Conservation (phyloP, 2,888 invertebrate species). For the Calameuta idolon region DNA sequence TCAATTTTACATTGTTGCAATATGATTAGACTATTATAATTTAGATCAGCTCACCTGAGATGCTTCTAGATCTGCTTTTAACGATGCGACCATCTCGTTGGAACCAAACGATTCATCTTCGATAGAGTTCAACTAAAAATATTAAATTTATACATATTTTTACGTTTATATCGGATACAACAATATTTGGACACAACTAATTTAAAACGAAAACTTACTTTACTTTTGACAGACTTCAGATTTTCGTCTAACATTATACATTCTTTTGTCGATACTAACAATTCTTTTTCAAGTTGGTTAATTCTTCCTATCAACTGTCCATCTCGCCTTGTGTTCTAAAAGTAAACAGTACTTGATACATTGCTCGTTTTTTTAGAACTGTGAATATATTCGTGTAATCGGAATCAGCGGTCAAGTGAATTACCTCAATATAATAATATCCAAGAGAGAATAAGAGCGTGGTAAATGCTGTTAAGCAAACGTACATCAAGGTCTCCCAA, state of each 20-base stretch:
- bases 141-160: background rate
- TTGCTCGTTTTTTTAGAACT: background rate
- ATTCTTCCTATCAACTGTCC: conserved; percentile 77
- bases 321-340: conserved; percentile 76
- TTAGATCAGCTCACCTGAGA: conserved; percentile 55
- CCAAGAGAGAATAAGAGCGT: conserved; percentile 80
- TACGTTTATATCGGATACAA: background rate
- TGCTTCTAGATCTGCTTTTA: conserved; percentile 76
- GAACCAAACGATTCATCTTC: conserved; percentile 80
- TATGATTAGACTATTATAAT: conserved; percentile 2
- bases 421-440: conserved; percentile 80
- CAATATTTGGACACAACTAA: background rate
- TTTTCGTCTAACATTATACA: conserved; percentile 71
- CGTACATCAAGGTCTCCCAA: conserved; percentile 69
- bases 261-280: conserved; percentile 72
- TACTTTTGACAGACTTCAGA: conserved; percentile 58
- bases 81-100: conserved; percentile 77
- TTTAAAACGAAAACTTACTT: conserved; percentile 44
- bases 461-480: conserved; percentile 77
- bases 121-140: conserved; percentile 70
- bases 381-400: background rate
- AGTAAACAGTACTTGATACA: conserved; percentile 6
- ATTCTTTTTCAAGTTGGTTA: conserved; percentile 74
- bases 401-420: conserved; percentile 15
- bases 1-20: background rate